These are phyloP conservation scores for Pseudomyrmex sp. DNA, from an alignment of 1,140 invertebrate genomes.

Conservation along the genomic window DNA sequence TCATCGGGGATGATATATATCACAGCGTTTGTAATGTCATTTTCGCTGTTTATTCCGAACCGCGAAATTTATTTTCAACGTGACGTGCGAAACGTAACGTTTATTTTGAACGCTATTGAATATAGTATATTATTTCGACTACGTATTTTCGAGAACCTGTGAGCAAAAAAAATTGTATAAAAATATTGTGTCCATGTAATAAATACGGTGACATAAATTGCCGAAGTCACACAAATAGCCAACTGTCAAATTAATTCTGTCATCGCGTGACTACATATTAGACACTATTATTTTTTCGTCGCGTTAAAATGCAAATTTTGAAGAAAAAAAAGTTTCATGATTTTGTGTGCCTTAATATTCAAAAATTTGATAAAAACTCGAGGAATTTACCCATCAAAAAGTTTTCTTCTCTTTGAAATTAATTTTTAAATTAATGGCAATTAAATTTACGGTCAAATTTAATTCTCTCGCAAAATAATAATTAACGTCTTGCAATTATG, in stretches of 20 bases:
- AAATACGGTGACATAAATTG: not conserved
- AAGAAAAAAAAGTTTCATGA: not conserved
- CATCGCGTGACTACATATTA: not conserved
- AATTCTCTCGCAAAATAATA: not conserved
- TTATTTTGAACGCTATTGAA: constrained; percentile 30
- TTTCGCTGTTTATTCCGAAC: constrained; percentile 41
- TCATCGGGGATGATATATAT: not conserved
- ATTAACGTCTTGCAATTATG: not conserved
- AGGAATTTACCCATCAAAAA: not conserved
- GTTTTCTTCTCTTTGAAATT: not conserved
- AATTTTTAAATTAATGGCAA: not conserved
- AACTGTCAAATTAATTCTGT: constrained; percentile 40
- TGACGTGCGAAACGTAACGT: not conserved
- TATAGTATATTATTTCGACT: constrained; percentile 40
- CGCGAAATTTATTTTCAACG: constrained; percentile 44
- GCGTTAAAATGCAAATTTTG: not conserved
- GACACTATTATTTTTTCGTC: not conserved
- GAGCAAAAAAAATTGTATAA: not conserved
- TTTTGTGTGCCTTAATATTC: too few species aligned
- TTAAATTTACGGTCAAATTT: not conserved
- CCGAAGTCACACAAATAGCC: not conserved
- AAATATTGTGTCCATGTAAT: not conserved
- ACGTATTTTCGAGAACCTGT: not conserved
- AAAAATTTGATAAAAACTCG: not conserved
- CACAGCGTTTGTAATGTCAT: constrained; percentile 4